Conservation (phyloP, 2,888 invertebrate genomes). For the Pheosia tremula region DNA sequence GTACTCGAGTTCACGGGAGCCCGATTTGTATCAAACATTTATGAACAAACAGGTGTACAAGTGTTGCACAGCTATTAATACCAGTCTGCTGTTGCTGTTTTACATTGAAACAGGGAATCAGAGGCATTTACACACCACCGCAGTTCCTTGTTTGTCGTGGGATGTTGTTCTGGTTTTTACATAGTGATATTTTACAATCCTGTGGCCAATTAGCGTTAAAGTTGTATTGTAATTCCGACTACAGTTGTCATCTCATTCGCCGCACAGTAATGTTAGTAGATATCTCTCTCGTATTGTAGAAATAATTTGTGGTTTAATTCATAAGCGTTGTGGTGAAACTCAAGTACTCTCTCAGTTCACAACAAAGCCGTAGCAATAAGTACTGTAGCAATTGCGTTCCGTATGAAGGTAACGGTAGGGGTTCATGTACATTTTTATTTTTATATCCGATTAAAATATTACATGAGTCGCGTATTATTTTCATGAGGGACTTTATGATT, state of each 20-base stretch:
- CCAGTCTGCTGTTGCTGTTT: conserved; percentile 37
- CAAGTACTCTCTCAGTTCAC: conserved; percentile 39
- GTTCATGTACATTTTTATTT: conserved; percentile 75
- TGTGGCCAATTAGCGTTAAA: conserved; percentile 42
- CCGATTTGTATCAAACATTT: conserved; percentile 52
- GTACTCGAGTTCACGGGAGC: conserved; percentile 28
- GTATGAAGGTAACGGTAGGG: conserved; percentile 40
- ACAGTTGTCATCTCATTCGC: conserved; percentile 25
- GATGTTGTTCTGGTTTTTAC: conserved; percentile 36
- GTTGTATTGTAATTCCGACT: conserved; percentile 42
- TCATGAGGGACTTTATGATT: conserved; percentile 51
- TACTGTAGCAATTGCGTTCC: conserved; percentile 42
- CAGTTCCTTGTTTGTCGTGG: conserved; percentile 33
- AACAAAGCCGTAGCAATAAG: conserved; percentile 35
- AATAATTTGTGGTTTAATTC: conserved; percentile 37
- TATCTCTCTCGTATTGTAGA: conserved; percentile 33
- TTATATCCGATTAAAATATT: conserved; percentile 68
- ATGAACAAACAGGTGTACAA: conserved; percentile 31
- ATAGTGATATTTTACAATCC: conserved; percentile 35
- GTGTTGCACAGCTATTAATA: conserved; percentile 22
- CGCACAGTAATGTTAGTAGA: conserved; percentile 29
- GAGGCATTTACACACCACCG: conserved; percentile 22
- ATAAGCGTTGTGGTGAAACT: conserved; percentile 47
- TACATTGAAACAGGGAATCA: conserved; percentile 28
- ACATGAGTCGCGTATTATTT: conserved; percentile 55